Conservation (phyloP, 1,140 invertebrate genomes). For the Drosophila nebulosa region DNA sequence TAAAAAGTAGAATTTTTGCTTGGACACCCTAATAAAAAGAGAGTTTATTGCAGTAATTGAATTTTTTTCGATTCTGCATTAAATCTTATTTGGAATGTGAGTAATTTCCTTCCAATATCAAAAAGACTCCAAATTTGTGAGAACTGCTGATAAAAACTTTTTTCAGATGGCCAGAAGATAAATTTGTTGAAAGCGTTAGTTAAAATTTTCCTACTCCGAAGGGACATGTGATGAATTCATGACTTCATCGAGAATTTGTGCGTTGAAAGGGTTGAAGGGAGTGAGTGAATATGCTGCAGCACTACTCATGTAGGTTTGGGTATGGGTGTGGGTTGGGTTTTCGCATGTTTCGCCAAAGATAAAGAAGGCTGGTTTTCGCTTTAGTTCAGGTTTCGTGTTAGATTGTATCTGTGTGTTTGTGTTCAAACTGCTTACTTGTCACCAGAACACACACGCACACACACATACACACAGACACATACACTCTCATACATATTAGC, state of each 20-base stretch:
- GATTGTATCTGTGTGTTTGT: background rate
- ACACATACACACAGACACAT: background rate
- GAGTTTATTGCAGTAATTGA: too few relatives aligned
- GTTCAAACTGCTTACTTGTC: constrained; percentile 1
- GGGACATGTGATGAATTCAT: background rate
- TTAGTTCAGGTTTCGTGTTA: constrained; percentile 2
- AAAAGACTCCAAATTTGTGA: too few relatives aligned
- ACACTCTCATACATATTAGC: background rate
- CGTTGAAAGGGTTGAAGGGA: background rate
- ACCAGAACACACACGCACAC: background rate
- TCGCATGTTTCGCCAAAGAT: constrained; percentile 5
- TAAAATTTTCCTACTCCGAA: too few relatives aligned
- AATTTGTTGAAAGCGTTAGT: too few relatives aligned
- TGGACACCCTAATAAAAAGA: too few relatives aligned
- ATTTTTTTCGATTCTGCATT: too few relatives aligned
- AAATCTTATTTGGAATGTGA: too few relatives aligned
- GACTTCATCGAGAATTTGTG: background rate
- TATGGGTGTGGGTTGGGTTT: background rate
- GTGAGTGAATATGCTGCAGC: background rate
- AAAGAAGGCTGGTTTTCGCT: background rate
- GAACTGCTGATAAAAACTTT: too few relatives aligned
- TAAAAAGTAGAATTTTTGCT: too few relatives aligned
- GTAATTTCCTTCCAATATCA: too few relatives aligned
- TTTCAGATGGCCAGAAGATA: too few relatives aligned
- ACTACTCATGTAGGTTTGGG: too few relatives aligned